Conservation (phyloP, 2,888 invertebrate genomes). For the Pseudococcus jackbeardsleyi region DNA sequence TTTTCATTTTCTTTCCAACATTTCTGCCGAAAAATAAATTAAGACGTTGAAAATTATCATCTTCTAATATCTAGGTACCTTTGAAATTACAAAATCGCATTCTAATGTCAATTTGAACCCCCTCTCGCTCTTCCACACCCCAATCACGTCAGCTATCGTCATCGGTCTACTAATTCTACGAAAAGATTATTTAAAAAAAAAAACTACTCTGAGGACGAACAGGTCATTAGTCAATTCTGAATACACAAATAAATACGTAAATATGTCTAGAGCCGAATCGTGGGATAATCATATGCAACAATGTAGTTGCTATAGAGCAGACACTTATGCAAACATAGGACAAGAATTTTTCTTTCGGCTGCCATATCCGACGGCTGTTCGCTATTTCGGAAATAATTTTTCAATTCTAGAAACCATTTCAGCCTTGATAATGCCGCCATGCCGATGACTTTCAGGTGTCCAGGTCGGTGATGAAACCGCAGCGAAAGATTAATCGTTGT, state of each 20-base stretch:
- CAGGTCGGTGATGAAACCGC: neutral
- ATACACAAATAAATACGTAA: no score
- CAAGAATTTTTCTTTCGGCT: neutral
- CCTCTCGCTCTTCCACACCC: no score
- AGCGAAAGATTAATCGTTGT: neutral
- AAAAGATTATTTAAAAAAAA: no score
- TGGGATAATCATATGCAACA: slow-evolving; percentile 12
- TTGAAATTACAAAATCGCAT: no score
- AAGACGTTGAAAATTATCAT: no score
- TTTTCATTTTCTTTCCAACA: no score
- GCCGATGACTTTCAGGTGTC: neutral
- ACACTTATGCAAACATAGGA: neutral
- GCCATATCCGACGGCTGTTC: neutral
- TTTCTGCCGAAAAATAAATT: no score
- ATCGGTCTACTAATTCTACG: no score
- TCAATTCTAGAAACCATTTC: neutral
- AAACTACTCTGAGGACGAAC: neutral
- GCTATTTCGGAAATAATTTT: neutral
- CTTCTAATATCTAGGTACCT: no score
- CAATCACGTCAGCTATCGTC: no score
- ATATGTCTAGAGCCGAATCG: neutral
- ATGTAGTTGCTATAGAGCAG: neutral
- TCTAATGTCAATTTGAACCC: no score
- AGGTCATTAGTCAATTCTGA: slow-evolving; percentile 9
- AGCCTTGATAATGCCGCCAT: neutral